Evolutionary conservation across 37 sponge, comb jelly and placozoan genomes (phyloP).

Genomic region (Aphrocallistes beatrix): DNA sequence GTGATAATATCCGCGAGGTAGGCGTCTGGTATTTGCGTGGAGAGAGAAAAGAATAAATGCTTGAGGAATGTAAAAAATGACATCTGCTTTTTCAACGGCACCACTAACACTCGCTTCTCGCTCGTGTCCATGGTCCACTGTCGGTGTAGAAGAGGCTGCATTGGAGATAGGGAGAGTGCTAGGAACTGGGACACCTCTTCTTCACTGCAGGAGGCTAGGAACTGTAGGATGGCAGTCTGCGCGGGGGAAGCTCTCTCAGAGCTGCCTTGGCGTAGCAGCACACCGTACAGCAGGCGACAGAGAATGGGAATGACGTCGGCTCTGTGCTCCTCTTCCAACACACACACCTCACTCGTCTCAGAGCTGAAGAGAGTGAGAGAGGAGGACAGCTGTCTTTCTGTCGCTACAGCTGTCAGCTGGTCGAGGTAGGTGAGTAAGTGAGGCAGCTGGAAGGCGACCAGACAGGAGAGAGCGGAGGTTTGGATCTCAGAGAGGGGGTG

Average conservation of each 20-base stretch:
- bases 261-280: not conserved
- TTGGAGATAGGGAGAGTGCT: not conserved
- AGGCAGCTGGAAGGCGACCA: conserved; percentile 46
- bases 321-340: conserved; percentile 49
- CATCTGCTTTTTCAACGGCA: not conserved
- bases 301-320: conserved; percentile 45
- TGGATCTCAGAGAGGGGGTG: conserved; percentile 59
- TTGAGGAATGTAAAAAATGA: not conserved
- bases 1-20: not conserved
- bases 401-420: not conserved
- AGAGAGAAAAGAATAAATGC: not conserved
- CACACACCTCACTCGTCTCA: conserved; percentile 20
- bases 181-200: not conserved
- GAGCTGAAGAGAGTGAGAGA: not conserved
- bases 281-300: not conserved
- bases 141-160: not conserved
- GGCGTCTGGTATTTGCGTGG: not conserved
- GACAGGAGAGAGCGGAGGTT: conserved; percentile 46
- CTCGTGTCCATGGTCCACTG: not conserved
- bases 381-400: not conserved
- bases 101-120: not conserved
- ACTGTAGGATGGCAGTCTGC: conserved; percentile 1
- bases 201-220: not conserved
- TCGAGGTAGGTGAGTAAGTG: conserved; percentile 49
- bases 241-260: not conserved